Evolutionary conservation across 1,140 invertebrate genomes (phyloP).

Genomic region (Choristoneura fumiferana): DNA sequence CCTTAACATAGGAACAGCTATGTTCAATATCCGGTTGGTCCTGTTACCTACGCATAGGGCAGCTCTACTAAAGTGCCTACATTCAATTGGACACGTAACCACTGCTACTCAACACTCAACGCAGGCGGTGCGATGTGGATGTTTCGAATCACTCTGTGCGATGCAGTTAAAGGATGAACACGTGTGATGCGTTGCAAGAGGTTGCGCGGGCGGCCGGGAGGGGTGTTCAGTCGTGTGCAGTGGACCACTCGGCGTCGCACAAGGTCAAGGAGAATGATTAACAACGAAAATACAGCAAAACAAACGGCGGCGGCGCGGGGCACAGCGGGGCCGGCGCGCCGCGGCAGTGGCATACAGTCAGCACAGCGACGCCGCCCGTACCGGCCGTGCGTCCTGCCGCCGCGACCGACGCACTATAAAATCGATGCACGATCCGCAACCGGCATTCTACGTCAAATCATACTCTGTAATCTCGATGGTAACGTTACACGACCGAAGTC

Average conservation of each 20-base stretch:
- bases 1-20: too few species aligned
- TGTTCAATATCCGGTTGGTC: too few species aligned
- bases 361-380: slow-evolving; percentile 63
- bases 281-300: slow-evolving; percentile 79
- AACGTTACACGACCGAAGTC: slow-evolving; percentile 49
- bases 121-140: neutral
- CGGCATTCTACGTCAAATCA: slow-evolving; percentile 56
- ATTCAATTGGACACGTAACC: too few species aligned
- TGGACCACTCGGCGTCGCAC: slow-evolving; percentile 77
- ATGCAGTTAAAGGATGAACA: slow-evolving; percentile 36
- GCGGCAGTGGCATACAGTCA: slow-evolving; percentile 58
- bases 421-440: slow-evolving; percentile 74
- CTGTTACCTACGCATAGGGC: too few species aligned
- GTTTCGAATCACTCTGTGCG: neutral
- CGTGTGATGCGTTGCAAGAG: slow-evolving; percentile 62
- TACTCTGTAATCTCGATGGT: slow-evolving; percentile 55
- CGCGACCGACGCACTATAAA: slow-evolving; percentile 66
- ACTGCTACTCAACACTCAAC: too few species aligned
- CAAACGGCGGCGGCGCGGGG: slow-evolving; percentile 68
- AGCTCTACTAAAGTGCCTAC: too few species aligned
- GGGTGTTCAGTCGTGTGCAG: slow-evolving; percentile 75
- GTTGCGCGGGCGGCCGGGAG: slow-evolving; percentile 61
- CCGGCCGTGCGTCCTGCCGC: slow-evolving; percentile 56
- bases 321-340: slow-evolving; percentile 49
- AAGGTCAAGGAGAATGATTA: slow-evolving; percentile 79